A percentile compares a stretch with the other conserved stretches of the same genome.
phyloP scores from a whole-genome alignment of 2,113 vertebrate species.

The Callipepla californica region DNA sequence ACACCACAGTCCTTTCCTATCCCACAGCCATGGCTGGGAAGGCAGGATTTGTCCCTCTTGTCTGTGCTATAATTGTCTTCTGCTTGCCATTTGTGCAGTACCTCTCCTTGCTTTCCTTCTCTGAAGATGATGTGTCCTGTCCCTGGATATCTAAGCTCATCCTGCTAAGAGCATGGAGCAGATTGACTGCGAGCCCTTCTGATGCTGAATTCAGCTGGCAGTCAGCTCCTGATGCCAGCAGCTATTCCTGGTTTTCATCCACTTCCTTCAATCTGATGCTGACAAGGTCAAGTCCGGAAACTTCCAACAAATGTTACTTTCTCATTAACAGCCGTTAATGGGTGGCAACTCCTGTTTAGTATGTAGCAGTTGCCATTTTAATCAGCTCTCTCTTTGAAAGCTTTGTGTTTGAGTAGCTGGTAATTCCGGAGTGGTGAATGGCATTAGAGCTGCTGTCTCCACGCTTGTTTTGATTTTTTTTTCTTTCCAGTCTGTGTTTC shows the following conservation, averaged over 20 bases:
- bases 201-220: conserved; percentile 48
- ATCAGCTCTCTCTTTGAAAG: neutral
- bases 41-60: neutral
- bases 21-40: fast-evolving
- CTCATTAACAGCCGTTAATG: conserved; percentile 22
- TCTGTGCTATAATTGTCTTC: neutral
- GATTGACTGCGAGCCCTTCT: neutral
- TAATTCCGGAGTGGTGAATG: neutral
- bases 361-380: neutral
- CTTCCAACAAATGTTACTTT: conserved; percentile 51
- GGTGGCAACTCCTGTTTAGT: conserved; percentile 1
- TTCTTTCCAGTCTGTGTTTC: neutral
- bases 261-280: neutral
- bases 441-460: neutral
- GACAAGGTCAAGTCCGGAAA: conserved; percentile 51
- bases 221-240: conserved; percentile 39
- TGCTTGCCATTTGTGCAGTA: neutral
- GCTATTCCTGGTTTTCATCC: conserved; percentile 44
- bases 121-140: fast-evolving
- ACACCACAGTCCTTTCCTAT: neutral
- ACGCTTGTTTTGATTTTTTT: neutral
- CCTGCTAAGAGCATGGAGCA: neutral
- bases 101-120: neutral
- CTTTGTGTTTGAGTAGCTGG: neutral
- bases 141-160: neutral